These are phyloP conservation scores for Trichogramma evanescens DNA, from an alignment of 2,888 invertebrate species.

Conservation along the genomic window DNA sequence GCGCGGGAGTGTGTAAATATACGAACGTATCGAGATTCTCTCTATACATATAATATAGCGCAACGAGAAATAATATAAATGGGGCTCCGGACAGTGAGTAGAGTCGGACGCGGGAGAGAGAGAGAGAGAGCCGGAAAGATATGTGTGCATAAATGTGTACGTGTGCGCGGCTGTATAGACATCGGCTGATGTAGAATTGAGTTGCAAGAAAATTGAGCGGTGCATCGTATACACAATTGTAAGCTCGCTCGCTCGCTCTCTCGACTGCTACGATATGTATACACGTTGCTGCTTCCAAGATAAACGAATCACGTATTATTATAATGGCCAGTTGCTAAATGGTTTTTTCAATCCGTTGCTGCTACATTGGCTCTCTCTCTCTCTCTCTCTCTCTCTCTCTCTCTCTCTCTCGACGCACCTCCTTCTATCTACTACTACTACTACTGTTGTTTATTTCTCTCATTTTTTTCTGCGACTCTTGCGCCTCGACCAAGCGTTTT, in stretches of 20 bases:
- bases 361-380: neutral
- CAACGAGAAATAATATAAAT: no score
- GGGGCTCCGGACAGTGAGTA: slow-evolving; percentile 2
- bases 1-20: no score
- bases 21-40: no score
- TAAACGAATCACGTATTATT: slow-evolving; percentile 49
- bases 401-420: neutral
- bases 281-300: slow-evolving; percentile 38
- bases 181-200: slow-evolving; percentile 13
- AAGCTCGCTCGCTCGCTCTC: neutral
- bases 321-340: slow-evolving; percentile 48
- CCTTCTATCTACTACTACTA: neutral
- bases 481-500: no score
- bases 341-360: slow-evolving; percentile 41
- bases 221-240: slow-evolving; percentile 22
- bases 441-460: no score
- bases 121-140: neutral
- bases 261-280: no score
- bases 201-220: slow-evolving; percentile 23
- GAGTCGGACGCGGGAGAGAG: slow-evolving; percentile 6
- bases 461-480: no score
- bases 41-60: no score
- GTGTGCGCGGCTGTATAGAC: neutral
- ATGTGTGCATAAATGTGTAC: no score
- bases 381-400: neutral